Evolutionary conservation across 2,113 vertebrate species (phyloP).

Genomic region (Cebus imitator): DNA sequence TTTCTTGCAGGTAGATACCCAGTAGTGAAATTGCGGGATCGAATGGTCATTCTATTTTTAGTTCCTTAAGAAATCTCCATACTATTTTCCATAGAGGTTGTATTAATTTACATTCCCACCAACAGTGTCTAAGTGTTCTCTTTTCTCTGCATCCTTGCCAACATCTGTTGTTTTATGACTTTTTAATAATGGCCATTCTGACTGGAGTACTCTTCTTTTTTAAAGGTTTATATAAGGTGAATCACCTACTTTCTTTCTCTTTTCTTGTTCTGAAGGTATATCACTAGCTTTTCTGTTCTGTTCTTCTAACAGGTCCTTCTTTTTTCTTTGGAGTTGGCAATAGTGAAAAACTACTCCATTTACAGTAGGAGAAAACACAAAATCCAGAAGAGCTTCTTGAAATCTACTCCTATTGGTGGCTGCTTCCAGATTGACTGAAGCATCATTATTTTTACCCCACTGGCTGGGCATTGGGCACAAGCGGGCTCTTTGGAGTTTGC

Average conservation of each 20-base stretch:
- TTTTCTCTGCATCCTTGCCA: too few species aligned
- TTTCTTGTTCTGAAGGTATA: neutral
- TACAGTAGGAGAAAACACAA: neutral
- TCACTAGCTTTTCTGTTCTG: neutral
- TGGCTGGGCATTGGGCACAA: neutral
- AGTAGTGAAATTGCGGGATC: too few species aligned
- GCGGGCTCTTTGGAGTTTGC: neutral
- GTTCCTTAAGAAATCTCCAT: too few species aligned
- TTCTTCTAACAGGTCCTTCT: neutral
- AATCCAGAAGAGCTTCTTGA: neutral
- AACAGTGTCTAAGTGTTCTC: too few species aligned
- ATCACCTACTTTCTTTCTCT: neutral
- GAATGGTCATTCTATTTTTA: too few species aligned
- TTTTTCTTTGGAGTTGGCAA: neutral
- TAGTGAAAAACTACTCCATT: neutral
- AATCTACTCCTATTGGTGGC: neutral
- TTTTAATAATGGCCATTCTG: too few species aligned
- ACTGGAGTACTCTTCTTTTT: neutral
- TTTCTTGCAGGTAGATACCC: too few species aligned
- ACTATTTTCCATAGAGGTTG: too few species aligned
- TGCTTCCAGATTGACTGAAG: neutral
- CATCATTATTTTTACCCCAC: neutral
- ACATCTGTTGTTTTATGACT: too few species aligned
- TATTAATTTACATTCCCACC: too few species aligned
- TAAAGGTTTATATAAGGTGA: neutral